Percentiles rank a stretch among this genome's conserved stretches.
These are phyloP conservation scores for Hippocampus kuda DNA, from an alignment of 2,797 vertebrate species.

Conservation along the genomic window DNA sequence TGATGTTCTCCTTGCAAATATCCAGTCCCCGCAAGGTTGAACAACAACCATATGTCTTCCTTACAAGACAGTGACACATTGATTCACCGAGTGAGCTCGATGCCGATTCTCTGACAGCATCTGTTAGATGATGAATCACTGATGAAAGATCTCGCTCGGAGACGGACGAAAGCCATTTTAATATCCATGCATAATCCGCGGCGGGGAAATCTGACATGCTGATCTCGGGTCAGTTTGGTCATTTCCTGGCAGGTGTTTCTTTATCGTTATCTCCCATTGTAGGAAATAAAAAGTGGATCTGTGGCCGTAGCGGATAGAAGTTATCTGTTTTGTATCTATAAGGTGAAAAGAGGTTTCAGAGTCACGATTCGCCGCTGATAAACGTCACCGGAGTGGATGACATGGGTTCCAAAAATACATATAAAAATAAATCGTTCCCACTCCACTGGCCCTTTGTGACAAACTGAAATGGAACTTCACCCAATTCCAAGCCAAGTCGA, in stretches of 20 bases:
- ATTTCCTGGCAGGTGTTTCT: constrained; percentile 17
- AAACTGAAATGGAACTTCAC: constrained; percentile 23
- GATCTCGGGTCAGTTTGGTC: constrained; percentile 24
- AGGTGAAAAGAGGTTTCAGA: constrained; percentile 9
- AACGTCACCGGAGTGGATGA: constrained; percentile 18
- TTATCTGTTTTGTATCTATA: neutral
- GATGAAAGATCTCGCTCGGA: constrained; percentile 51
- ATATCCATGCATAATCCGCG: constrained; percentile 20
- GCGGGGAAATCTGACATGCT: constrained; percentile 23
- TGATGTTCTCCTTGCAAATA: constrained; percentile 46
- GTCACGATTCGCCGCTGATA: constrained; percentile 5
- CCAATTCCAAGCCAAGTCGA: constrained; percentile 55
- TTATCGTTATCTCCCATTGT: neutral
- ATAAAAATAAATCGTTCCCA: constrained; percentile 14
- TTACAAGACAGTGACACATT: constrained; percentile 60
- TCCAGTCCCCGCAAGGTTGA: constrained; percentile 36
- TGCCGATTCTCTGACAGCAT: constrained; percentile 51
- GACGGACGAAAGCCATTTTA: constrained; percentile 38
- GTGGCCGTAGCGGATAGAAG: constrained; percentile 1
- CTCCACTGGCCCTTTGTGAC: constrained; percentile 14
- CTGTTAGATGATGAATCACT: constrained; percentile 64
- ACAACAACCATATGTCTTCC: constrained; percentile 64
- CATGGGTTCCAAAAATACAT: neutral
- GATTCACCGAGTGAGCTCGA: constrained; percentile 65
- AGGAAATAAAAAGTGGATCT: constrained; percentile 10